Evolutionary conservation across 2,888 invertebrate species (phyloP).

Genomic region (Lamproptera curius): DNA sequence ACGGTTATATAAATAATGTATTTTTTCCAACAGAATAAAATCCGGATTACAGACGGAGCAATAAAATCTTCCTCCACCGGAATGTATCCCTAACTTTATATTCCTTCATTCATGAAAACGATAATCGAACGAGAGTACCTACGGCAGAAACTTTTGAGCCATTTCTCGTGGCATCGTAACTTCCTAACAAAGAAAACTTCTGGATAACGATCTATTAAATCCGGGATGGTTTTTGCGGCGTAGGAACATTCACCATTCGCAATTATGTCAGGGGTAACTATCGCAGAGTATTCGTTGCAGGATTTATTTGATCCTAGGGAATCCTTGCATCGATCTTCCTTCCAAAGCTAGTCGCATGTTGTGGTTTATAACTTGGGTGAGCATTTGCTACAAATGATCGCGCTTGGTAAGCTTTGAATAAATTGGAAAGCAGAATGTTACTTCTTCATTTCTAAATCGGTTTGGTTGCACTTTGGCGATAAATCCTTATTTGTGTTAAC

Average conservation of each 20-base stretch:
- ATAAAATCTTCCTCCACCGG: conserved; percentile 25
- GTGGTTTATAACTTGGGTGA: conserved; percentile 1
- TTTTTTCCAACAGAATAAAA: conserved; percentile 2
- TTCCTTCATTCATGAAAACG: conserved; percentile 17
- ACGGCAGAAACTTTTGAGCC: conserved; percentile 19
- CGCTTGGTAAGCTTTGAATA: neutral
- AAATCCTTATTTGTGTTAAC: too few relatives aligned
- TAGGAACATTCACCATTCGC: conserved; percentile 34
- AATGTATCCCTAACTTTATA: conserved; percentile 11
- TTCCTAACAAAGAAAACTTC: conserved; percentile 28
- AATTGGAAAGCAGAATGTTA: neutral
- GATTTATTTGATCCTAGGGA: conserved; percentile 61
- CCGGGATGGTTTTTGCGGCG: conserved; percentile 23
- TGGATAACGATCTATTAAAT: conserved; percentile 30
- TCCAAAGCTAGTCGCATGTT: conserved; percentile 6
- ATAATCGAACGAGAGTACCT: conserved; percentile 19
- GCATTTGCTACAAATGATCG: conserved; percentile 10
- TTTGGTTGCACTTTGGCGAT: too few relatives aligned
- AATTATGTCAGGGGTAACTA: conserved; percentile 50
- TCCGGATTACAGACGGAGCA: conserved; percentile 1
- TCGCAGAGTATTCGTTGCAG: conserved; percentile 47
- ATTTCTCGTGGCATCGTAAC: conserved; percentile 13
- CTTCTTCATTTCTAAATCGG: too few relatives aligned
- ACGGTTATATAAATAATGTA: neutral
- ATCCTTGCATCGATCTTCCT: conserved; percentile 35